These are phyloP conservation scores for Melospiza melodia DNA, from an alignment of 2,113 vertebrate species.

Conservation along the genomic window DNA sequence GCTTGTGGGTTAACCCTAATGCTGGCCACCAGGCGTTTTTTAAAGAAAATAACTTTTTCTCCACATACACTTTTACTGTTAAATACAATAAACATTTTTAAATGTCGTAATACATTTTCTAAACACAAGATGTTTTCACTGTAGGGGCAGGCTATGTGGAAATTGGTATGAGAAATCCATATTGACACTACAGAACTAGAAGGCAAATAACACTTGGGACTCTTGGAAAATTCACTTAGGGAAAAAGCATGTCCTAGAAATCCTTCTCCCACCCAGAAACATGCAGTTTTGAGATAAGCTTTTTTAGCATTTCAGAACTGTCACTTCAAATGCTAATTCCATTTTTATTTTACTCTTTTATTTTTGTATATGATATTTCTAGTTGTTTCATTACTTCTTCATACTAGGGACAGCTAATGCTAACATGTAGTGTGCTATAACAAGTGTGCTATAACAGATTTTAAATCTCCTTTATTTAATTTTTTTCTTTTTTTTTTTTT, in stretches of 20 bases:
- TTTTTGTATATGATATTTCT: not conserved
- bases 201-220: constrained; percentile 43
- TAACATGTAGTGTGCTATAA: not conserved
- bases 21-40: not conserved
- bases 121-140: not conserved
- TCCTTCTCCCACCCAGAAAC: constrained; percentile 1
- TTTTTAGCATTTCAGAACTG: constrained; percentile 8
- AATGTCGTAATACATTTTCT: not conserved
- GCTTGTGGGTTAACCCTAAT: not conserved
- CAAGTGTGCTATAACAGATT: not conserved
- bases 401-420: not conserved
- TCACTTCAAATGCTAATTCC: not conserved
- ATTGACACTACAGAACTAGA: constrained; percentile 47
- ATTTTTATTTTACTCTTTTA: not conserved
- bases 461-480: not conserved
- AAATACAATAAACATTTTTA: not conserved
- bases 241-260: constrained; percentile 47
- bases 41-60: not conserved
- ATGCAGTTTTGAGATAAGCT: not conserved
- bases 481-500: not conserved
- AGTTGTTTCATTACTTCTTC: not conserved
- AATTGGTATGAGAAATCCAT: constrained; percentile 24
- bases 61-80: not conserved
- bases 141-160: not conserved
- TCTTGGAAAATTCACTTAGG: constrained; percentile 32